Percentiles rank a stretch among this genome's conserved stretches.
phyloP scores from a whole-genome alignment of 2,888 invertebrate genomes.

The Oxycera nigricornis region DNA sequence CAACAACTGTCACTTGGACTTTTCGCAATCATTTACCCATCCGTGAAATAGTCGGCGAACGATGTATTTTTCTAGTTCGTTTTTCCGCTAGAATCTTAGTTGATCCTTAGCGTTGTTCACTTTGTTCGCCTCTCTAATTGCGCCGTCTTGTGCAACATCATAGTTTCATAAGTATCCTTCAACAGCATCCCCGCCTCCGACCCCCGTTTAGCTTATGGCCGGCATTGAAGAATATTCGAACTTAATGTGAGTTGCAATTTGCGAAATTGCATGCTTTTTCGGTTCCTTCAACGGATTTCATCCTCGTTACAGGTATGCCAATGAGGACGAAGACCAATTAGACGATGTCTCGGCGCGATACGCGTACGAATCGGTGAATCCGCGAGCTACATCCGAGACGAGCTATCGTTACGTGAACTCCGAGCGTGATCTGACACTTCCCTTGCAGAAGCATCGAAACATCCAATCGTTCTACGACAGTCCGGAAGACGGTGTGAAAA shows the following conservation, averaged over 20 bases:
- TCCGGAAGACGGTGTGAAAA: constrained; percentile 57
- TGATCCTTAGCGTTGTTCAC: not conserved
- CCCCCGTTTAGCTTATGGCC: constrained; percentile 52
- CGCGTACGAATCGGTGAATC: constrained; percentile 20
- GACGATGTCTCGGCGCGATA: constrained; percentile 36
- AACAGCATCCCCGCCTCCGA: not conserved
- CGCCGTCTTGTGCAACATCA: not conserved
- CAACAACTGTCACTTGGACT: not conserved
- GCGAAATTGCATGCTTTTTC: too few relatives aligned
- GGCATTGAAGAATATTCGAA: constrained; percentile 60
- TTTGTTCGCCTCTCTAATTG: not conserved
- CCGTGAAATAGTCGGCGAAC: not conserved
- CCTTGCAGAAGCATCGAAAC: constrained; percentile 56
- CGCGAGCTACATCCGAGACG: not conserved
- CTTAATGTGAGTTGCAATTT: constrained; percentile 54
- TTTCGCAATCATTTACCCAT: not conserved
- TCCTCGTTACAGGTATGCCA: constrained; percentile 51
- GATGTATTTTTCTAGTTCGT: constrained; percentile 21
- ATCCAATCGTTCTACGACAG: constrained; percentile 57
- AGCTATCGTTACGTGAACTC: constrained; percentile 56
- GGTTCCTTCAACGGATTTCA: not conserved
- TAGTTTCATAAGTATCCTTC: not conserved
- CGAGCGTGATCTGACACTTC: constrained; percentile 58
- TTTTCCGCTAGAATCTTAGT: not conserved
- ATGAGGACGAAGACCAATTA: constrained; percentile 43